These are phyloP conservation scores for Lucilia sericata DNA, from an alignment of 1,140 invertebrate species.

Conservation along the genomic window DNA sequence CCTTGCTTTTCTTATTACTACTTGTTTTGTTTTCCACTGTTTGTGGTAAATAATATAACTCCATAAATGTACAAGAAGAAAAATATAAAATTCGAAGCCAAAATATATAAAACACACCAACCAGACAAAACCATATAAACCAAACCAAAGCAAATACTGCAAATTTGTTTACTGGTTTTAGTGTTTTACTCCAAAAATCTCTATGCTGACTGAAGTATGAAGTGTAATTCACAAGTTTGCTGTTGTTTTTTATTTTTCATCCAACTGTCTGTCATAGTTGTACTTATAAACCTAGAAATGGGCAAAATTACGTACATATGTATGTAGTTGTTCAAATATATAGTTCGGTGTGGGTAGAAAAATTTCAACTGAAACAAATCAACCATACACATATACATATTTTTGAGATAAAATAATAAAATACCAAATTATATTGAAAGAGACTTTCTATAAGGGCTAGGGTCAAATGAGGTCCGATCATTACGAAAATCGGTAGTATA, in stretches of 20 bases:
- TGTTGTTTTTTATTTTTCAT: not conserved
- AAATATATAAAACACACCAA: not conserved
- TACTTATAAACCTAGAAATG: not conserved
- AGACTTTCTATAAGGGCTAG: no score
- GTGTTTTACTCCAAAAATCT: not conserved
- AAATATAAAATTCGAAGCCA: not conserved
- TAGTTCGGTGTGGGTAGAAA: not conserved
- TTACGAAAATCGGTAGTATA: no score
- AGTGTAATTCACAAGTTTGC: not conserved
- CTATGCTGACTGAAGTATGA: not conserved
- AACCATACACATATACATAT: no score
- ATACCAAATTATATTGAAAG: no score
- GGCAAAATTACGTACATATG: not conserved
- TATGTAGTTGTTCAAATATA: not conserved
- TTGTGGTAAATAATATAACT: not conserved
- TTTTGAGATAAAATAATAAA: no score
- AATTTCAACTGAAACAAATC: no score
- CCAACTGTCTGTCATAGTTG: not conserved
- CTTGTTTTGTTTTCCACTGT: not conserved
- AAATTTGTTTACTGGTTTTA: conserved; percentile 21
- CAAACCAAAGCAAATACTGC: not conserved
- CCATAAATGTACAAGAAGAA: not conserved
- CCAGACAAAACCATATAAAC: not conserved
- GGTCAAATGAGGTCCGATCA: no score
- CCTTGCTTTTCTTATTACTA: no score